phyloP scores from a whole-genome alignment of 2,888 invertebrate species.

The Malthinus flaveolus region DNA sequence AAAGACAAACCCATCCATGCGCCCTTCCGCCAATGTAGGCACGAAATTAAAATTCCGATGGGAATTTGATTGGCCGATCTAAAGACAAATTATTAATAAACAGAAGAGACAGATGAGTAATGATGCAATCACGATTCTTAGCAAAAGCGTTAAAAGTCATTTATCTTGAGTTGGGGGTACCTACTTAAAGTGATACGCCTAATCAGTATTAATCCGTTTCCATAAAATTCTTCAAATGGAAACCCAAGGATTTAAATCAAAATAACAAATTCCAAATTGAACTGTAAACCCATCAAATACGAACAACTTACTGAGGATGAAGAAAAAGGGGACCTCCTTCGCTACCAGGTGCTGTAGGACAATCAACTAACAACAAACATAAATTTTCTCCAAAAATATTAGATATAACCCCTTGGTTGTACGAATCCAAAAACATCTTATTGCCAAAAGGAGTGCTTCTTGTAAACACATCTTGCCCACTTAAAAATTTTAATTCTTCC shows the following conservation, averaged over 20 bases:
- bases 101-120: no score
- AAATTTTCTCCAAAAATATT: constrained; percentile 59
- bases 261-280: not conserved
- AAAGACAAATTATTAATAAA: not conserved
- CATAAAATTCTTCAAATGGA: not conserved
- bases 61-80: not conserved
- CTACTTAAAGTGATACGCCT: no score
- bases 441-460: constrained; percentile 53
- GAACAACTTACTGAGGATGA: constrained; percentile 21
- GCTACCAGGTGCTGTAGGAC: constrained; percentile 62
- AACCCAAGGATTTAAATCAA: not conserved
- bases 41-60: constrained; percentile 61
- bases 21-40: constrained; percentile 64
- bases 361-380: constrained; percentile 62
- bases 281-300: not conserved
- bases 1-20: constrained; percentile 67
- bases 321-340: constrained; percentile 64
- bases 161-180: no score
- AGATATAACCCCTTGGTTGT: constrained; percentile 62
- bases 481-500: not conserved
- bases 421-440: constrained; percentile 61
- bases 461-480: constrained; percentile 34
- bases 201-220: no score
- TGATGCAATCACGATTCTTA: not conserved
- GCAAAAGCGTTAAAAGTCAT: no score